Evolutionary conservation across 2,113 vertebrate species (phyloP), one percentile per base, ranked within the genome.

Genomic region (Ariopsis seemanni): DNA sequence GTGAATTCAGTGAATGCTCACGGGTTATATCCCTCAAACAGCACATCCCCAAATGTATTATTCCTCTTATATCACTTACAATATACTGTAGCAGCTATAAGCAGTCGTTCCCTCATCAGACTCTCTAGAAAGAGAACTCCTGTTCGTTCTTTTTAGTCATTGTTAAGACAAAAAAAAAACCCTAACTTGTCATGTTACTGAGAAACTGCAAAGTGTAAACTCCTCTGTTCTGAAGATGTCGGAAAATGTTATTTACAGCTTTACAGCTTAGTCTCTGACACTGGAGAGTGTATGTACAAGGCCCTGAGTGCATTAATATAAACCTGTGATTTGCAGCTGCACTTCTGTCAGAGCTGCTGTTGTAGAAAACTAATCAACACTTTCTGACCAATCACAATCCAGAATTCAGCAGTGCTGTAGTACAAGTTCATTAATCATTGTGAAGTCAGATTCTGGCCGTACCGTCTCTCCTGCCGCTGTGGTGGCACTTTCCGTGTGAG

Each of bases 381-480:
- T 7, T 30, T 34, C 27, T 34, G 53, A 20, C 53, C 27, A 80
- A 58, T 80, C 53, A 58, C 18, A 20, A 10, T 18, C 53, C 7
- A 57, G 77, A 14, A 58, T 50, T 75, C 15, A 10, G 5, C 7
- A 18, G 53, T 0, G 25, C 0, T 55, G 7, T 79, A 14, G 25
- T 14, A 50, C 1, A 50, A 6, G 20, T 52, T 50, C 5, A 57
- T 18, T 7, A 20, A 57, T 11, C 0, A 18, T 20, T 27, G 5
- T 55, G 4, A 53, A 22, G 25, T 78, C 5, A 15, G 75, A 7
- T 52, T 75, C 22, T 15, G 18, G 74, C 11, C 90, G 91, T 93
- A 98, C 96, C 96, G 34, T 97, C 96, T 84, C 93, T 97, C 88
- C 91, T 95, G 86, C 93, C 95, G 42, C 83, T 91, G 2, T 80